Conservation (phyloP, 2,113 vertebrate genomes). For the Lamprologus tigripictilis region DNA sequence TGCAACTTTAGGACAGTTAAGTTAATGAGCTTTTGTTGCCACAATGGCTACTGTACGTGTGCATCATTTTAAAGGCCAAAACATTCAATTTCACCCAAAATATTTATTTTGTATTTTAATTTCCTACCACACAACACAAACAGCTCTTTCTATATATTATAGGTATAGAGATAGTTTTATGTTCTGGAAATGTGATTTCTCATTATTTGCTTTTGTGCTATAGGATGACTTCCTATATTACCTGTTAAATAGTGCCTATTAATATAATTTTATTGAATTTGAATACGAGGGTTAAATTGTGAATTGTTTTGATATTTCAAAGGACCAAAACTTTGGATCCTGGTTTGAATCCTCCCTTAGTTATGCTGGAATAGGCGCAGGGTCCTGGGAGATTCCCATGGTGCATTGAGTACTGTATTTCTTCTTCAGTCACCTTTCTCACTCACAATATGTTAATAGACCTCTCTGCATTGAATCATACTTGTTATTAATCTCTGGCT, state of each 20-base stretch:
- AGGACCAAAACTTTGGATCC: neutral
- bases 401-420: neutral
- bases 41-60: neutral
- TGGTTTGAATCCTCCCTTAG: neutral
- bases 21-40: neutral
- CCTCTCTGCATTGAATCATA: neutral
- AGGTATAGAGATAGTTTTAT: neutral
- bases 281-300: neutral
- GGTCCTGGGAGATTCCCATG: neutral
- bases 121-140: neutral
- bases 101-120: fast-evolving
- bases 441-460: neutral
- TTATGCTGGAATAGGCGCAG: neutral
- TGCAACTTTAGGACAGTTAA: neutral
- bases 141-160: neutral
- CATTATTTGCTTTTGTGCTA: neutral
- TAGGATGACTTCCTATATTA: neutral
- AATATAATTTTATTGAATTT: neutral
- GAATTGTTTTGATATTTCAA: neutral
- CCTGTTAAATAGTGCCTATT: neutral
- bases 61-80: neutral
- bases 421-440: neutral
- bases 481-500: neutral
- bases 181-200: neutral
- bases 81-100: neutral